A percentile compares a stretch with the other conserved stretches of the same genome.
Conservation (phyloP, 1,140 invertebrate species). For the Temnothorax curvispinosus region DNA sequence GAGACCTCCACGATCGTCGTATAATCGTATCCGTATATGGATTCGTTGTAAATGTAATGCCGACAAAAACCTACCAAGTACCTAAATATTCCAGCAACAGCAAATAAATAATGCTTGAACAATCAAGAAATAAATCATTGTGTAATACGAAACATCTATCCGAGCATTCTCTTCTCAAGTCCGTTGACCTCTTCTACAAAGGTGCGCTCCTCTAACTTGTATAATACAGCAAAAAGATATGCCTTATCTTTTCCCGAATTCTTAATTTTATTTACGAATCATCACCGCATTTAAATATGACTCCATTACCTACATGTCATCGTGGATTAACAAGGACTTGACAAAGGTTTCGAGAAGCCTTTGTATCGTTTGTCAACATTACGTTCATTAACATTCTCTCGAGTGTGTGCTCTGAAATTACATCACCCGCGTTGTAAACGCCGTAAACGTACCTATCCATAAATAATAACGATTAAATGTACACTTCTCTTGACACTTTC, state of each 20-base stretch:
- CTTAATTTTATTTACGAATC: background rate
- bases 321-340: background rate
- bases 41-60: background rate
- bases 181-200: conserved; percentile 39
- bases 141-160: conserved; percentile 30
- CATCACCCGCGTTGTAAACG: background rate
- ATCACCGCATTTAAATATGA: conserved; percentile 5
- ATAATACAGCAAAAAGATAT: conserved; percentile 4
- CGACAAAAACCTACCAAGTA: conserved; percentile 63
- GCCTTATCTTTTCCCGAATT: background rate
- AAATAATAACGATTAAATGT: conserved; percentile 22
- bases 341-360: background rate
- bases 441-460: background rate
- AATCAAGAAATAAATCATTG: conserved; percentile 72
- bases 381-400: conserved; percentile 3
- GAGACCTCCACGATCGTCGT: background rate
- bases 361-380: background rate
- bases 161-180: conserved; percentile 37
- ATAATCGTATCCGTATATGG: background rate
- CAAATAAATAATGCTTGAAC: conserved; percentile 77
- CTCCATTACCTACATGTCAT: background rate
- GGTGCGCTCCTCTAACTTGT: background rate
- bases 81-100: conserved; percentile 57
- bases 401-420: background rate
- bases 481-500: background rate